These are phyloP conservation scores for Stigmatopora argus DNA, from an alignment of 2,113 vertebrate genomes.

Conservation along the genomic window DNA sequence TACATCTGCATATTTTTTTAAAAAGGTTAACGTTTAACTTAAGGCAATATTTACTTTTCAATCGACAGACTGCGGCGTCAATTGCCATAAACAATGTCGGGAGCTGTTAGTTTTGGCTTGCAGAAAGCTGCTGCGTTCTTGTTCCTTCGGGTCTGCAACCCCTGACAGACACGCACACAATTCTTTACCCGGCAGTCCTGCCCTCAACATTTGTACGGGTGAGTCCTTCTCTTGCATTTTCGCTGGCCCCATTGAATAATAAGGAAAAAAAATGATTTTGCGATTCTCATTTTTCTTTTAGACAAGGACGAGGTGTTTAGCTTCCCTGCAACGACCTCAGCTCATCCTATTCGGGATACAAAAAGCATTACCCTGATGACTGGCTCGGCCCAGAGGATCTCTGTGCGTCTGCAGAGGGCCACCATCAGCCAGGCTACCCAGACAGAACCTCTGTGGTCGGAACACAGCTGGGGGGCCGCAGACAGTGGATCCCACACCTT, in stretches of 20 bases:
- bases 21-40: too few relatives aligned
- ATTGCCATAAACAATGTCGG: conserved; percentile 95
- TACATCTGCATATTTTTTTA: too few relatives aligned
- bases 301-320: conserved; percentile 90
- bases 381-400: conserved; percentile 88
- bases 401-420: conserved; percentile 84
- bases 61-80: conserved; percentile 87
- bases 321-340: conserved; percentile 74
- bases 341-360: conserved; percentile 69
- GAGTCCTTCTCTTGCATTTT: neutral
- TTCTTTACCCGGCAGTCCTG: conserved; percentile 88
- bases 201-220: conserved; percentile 78
- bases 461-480: conserved; percentile 72
- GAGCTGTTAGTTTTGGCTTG: conserved; percentile 92
- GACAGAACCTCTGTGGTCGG: conserved; percentile 86
- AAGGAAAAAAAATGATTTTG: too few relatives aligned
- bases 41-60: neutral
- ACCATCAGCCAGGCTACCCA: conserved; percentile 93
- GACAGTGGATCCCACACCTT: conserved; percentile 89
- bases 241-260: neutral
- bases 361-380: conserved; percentile 91
- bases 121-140: conserved; percentile 79
- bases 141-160: conserved; percentile 76
- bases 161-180: conserved; percentile 68
- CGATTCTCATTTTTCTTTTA: conserved; percentile 44